Evolutionary conservation across 2,797 vertebrate genomes (phyloP).

Genomic region (Parauchenoglanis punctatus): DNA sequence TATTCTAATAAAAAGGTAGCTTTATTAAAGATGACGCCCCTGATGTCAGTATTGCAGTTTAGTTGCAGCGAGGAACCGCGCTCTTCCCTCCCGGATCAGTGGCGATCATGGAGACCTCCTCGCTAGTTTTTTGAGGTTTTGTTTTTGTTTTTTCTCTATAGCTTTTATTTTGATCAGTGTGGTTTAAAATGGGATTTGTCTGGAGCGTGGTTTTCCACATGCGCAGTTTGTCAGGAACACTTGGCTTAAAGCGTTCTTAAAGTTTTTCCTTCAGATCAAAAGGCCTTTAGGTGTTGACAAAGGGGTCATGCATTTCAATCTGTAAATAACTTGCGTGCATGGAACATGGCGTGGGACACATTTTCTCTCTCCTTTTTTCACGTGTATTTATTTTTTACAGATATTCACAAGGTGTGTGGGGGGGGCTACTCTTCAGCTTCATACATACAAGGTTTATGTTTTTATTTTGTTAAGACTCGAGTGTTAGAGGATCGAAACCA

Average conservation of each 20-base stretch:
- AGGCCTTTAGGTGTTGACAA: conserved; percentile 72
- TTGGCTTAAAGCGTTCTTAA: conserved; percentile 10
- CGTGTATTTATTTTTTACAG: conserved; percentile 97
- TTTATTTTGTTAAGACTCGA: conserved; percentile 41
- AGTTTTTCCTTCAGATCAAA: conserved; percentile 8
- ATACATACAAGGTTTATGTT: neutral
- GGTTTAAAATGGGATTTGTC: conserved; percentile 71
- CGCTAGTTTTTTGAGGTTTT: neutral
- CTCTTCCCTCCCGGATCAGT: neutral
- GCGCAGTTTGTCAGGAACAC: neutral
- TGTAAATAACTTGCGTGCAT: conserved; percentile 98
- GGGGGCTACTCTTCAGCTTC: neutral
- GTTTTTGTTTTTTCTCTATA: conserved; percentile 27
- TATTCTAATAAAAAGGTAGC: conserved; percentile 96
- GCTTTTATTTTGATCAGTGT: conserved; percentile 76
- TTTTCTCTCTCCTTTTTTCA: conserved; percentile 60
- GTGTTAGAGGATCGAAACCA: conserved; percentile 23
- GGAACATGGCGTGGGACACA: conserved; percentile 89
- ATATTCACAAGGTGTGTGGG: conserved; percentile 68
- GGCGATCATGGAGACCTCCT: neutral
- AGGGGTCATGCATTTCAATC: conserved; percentile 90
- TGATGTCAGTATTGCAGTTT: conserved; percentile 95
- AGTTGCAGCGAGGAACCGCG: conserved; percentile 22
- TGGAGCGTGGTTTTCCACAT: conserved; percentile 66
- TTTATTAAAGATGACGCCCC: conserved; percentile 82